These are phyloP conservation scores for Heterodera schachtii DNA, from an alignment of 1,140 invertebrate genomes.

Conservation along the genomic window DNA sequence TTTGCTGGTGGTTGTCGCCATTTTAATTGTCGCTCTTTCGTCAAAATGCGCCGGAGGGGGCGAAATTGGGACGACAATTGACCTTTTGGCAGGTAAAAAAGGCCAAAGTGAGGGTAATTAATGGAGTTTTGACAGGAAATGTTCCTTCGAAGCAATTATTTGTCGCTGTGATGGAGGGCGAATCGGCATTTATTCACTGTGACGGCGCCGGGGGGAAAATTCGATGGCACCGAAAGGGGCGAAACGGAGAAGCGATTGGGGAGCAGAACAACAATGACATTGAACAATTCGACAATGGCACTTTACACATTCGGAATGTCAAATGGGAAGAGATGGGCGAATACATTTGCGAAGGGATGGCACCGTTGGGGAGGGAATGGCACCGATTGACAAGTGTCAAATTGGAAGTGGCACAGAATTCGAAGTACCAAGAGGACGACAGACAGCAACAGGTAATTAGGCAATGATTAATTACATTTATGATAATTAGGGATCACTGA, in stretches of 20 bases:
- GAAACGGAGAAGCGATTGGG: background rate
- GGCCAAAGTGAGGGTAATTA: background rate
- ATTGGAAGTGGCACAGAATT: background rate
- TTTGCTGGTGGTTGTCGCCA: slow-evolving; percentile 6
- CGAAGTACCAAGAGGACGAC: background rate
- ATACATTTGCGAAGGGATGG: slow-evolving; percentile 8
- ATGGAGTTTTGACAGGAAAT: background rate
- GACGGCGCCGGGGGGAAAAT: background rate
- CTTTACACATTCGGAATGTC: background rate
- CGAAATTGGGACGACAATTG: background rate
- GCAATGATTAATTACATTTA: too few species aligned
- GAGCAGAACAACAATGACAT: background rate
- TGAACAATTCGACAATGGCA: background rate
- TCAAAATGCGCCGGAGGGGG: slow-evolving; percentile 14
- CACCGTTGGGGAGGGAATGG: background rate
- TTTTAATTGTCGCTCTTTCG: slow-evolving; percentile 16
- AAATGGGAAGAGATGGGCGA: background rate
- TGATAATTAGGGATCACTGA: too few species aligned
- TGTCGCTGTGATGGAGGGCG: background rate
- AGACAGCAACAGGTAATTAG: background rate
- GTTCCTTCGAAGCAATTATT: background rate
- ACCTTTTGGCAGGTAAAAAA: background rate
- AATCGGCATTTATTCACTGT: background rate
- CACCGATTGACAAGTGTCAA: background rate
- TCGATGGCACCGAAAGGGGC: background rate